Conservation (phyloP, 2,113 vertebrate genomes). For the Protobothrops flavoviridis region DNA sequence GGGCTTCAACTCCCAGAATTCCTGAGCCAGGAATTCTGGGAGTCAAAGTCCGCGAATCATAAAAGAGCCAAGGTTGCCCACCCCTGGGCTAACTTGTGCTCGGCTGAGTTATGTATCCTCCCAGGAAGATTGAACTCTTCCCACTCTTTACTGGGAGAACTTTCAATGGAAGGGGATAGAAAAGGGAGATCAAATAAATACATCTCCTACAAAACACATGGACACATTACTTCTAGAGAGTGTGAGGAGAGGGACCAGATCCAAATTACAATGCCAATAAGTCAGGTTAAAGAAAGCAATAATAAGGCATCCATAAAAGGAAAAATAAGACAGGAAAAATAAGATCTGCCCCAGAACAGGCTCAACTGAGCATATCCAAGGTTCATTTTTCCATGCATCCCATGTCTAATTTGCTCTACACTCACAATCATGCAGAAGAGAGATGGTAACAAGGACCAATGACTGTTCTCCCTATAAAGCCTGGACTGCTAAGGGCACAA, state of each 20-base stretch:
- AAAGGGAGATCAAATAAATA: neutral
- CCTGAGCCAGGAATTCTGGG: no score
- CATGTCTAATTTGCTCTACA: neutral
- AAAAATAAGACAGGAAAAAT: neutral
- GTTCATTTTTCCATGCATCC: neutral
- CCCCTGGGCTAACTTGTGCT: neutral
- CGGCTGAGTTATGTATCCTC: neutral
- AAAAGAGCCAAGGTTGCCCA: no score
- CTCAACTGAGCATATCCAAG: neutral
- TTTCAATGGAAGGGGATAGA: neutral
- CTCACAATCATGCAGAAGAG: rapidly evolving
- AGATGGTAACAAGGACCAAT: neutral
- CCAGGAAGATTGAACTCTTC: neutral
- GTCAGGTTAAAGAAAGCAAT: neutral
- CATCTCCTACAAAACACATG: neutral
- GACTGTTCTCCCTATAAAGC: neutral
- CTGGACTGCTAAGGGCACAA: neutral
- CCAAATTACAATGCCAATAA: neutral
- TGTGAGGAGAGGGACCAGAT: neutral
- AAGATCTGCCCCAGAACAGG: neutral
- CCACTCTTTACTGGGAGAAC: neutral
- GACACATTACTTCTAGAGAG: neutral
- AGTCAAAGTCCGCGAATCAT: no score
- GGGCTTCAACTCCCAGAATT: no score
- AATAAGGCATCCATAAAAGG: neutral